Evolutionary conservation across 2,797 vertebrate genomes (phyloP).

Genomic region (Cossypha heuglini): DNA sequence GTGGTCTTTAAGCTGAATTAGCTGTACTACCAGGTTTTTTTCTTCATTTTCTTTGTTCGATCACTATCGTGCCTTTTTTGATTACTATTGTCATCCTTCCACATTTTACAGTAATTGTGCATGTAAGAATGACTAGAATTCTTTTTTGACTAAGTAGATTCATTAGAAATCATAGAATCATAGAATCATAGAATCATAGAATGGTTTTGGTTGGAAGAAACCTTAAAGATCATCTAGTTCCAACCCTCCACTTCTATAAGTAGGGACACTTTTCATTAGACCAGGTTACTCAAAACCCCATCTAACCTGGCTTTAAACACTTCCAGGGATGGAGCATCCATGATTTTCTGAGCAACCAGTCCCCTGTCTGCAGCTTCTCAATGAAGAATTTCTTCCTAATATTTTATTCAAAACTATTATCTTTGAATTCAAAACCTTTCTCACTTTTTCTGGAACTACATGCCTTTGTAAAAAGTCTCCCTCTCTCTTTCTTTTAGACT

Average conservation of each 20-base stretch:
- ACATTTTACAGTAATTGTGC: neutral
- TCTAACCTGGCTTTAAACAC: neutral
- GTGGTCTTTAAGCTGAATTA: neutral
- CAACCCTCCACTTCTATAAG: neutral
- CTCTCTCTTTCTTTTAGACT: neutral
- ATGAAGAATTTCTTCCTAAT: neutral
- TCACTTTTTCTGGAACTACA: accelerated
- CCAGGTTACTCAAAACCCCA: neutral
- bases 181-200: neutral
- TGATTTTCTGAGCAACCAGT: neutral
- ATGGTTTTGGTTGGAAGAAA: neutral
- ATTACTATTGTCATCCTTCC: neutral
- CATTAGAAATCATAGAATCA: neutral
- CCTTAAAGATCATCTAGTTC: neutral
- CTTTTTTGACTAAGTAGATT: neutral
- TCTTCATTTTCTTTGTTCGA: neutral
- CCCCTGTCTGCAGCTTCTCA: neutral
- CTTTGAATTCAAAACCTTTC: neutral
- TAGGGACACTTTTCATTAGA: neutral
- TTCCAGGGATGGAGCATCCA: neutral
- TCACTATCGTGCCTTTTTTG: neutral
- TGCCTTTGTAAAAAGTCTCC: neutral
- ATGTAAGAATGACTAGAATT: neutral
- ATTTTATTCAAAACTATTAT: neutral
- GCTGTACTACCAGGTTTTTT: neutral